phyloP scores from a whole-genome alignment of 2,888 invertebrate species.

The Eupithecia exiguata region DNA sequence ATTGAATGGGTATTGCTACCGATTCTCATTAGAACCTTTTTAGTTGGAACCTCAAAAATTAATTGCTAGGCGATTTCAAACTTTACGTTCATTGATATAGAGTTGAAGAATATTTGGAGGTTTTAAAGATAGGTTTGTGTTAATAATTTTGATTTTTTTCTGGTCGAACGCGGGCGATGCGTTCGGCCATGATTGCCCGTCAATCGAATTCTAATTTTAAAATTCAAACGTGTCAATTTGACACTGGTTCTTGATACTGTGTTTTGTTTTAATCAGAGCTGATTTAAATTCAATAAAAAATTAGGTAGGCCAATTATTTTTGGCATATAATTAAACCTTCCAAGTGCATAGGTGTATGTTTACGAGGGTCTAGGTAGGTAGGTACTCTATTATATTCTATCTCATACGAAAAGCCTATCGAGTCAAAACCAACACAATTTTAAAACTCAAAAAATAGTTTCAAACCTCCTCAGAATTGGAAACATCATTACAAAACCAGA shows the following conservation, averaged over 20 bases:
- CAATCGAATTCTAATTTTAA: conserved; percentile 67
- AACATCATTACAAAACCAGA: conserved; percentile 43
- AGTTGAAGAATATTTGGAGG: conserved; percentile 5
- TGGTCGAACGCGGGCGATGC: conserved; percentile 64
- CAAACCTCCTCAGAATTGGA: conserved; percentile 44
- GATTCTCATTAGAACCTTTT: conserved; percentile 43
- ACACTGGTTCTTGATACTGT: conserved; percentile 43
- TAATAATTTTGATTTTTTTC: conserved; percentile 62
- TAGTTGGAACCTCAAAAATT: not conserved
- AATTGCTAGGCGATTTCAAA: conserved; percentile 30
- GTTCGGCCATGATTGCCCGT: conserved; percentile 63
- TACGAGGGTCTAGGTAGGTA: no score
- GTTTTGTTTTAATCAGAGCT: conserved; percentile 18
- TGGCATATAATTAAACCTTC: not conserved
- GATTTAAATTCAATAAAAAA: not conserved
- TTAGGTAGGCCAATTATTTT: not conserved
- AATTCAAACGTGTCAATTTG: conserved; percentile 67
- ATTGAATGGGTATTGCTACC: conserved; percentile 72
- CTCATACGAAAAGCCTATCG: not conserved
- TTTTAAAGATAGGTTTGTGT: not conserved
- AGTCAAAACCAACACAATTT: not conserved
- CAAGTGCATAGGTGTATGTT: not conserved
- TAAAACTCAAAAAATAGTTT: conserved; percentile 16
- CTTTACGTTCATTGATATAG: conserved; percentile 13
- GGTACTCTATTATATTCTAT: no score